These are phyloP conservation scores for Propithecus perrieri DNA, from an alignment of 2,797 vertebrate species.

Conservation along the genomic window DNA sequence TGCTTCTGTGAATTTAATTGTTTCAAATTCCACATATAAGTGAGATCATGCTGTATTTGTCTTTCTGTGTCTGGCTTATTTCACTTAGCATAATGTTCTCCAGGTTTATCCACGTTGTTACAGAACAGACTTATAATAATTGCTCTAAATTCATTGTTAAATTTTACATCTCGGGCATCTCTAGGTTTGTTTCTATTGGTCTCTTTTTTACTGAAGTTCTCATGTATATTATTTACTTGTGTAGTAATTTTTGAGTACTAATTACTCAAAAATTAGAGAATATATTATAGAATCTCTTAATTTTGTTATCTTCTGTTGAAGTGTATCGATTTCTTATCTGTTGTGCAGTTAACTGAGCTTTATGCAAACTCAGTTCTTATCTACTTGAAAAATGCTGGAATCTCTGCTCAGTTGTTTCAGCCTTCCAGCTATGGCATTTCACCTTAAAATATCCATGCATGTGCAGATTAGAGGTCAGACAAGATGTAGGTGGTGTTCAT, in stretches of 20 bases:
- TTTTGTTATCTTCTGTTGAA: background rate
- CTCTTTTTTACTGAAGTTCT: background rate
- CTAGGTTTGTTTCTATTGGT: background rate
- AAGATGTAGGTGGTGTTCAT: background rate
- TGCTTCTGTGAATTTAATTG: background rate
- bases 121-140: background rate
- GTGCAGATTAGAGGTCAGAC: background rate
- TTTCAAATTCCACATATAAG: background rate
- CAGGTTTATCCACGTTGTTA: background rate
- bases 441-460: background rate
- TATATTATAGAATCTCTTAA: background rate
- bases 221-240: background rate
- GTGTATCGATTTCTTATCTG: background rate
- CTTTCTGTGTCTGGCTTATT: background rate
- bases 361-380: background rate
- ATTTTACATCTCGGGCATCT: background rate
- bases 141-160: background rate
- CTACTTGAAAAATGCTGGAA: background rate
- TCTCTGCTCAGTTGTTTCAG: background rate
- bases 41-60: background rate
- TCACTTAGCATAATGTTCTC: background rate
- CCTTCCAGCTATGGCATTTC: background rate
- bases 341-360: background rate
- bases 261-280: background rate
- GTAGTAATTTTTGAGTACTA: background rate